phyloP scores from a whole-genome alignment of 1,140 invertebrate species.

The Listronotus oregonensis region DNA sequence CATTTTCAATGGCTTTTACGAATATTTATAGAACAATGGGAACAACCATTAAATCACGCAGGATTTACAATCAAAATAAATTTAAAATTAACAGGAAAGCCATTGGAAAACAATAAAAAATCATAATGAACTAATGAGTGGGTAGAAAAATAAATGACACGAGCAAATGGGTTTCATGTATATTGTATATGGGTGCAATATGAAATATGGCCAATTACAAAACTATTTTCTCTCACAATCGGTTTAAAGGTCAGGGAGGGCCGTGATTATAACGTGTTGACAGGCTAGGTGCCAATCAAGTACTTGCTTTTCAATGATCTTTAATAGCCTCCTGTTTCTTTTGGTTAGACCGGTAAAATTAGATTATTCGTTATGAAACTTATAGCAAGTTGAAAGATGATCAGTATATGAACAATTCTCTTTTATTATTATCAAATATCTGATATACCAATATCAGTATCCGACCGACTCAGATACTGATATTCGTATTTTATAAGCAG shows the following conservation, averaged over 20 bases:
- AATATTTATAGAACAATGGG: no score
- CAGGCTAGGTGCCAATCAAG: conserved; percentile 29
- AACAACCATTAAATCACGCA: no score
- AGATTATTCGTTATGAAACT: no score
- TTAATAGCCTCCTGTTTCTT: conserved; percentile 19
- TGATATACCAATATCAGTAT: no score
- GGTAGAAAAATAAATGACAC: conserved; percentile 17
- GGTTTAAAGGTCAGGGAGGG: conserved; percentile 27
- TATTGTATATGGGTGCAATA: neutral
- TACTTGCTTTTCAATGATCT: conserved; percentile 22
- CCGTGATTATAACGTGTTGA: conserved; percentile 28
- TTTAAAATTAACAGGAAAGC: no score
- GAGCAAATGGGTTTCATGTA: conserved; percentile 14
- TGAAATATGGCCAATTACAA: conserved; percentile 31
- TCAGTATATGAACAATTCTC: no score
- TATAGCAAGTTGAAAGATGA: no score
- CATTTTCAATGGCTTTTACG: no score
- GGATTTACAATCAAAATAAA: no score
- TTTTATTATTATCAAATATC: no score
- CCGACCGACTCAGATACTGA: no score
- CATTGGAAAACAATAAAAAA: neutral
- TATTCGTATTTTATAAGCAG: no score
- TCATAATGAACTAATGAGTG: conserved; percentile 15
- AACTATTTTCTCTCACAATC: conserved; percentile 27
- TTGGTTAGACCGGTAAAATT: neutral